Evolutionary conservation across 2,888 invertebrate genomes (phyloP), one percentile per base, ranked within the genome.

Genomic region (Bibio marci): DNA sequence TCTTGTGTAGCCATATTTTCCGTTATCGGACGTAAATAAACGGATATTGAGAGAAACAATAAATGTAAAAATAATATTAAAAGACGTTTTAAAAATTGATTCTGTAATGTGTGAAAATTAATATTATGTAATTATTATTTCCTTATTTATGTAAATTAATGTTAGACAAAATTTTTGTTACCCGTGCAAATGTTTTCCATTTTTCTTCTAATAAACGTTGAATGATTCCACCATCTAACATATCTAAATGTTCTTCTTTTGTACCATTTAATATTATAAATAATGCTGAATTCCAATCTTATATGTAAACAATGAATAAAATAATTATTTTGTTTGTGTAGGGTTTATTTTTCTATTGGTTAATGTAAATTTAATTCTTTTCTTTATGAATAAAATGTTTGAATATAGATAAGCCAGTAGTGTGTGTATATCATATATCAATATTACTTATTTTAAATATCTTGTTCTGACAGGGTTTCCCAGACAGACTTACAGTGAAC

Each of bases 141-240:
- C 11, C 14, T 33, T 31, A 25, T 15, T 11, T 7, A 17, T 25
- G 17, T 10, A 39, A 41, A 26, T 14, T 2, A 40, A 13, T 26
- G 14, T 12, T 19, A 31, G 15, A 14, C 8, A 27, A 42, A 22
- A 6, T 22, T 6, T 22, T 22, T 22, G 64, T 54, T 67, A 88
- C 88, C 65, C 85, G 74, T 19, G 94, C 98, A 66, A 92, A 98
- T 1, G 94, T 92, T 63, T 97, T 95, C 98, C 98, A 98, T 61
- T 98, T 98, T 62, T 98, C 97, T 60, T 95, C 95, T 14, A 98
- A 69, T 36, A 98, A 65, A 52, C 92, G 75, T 57, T 95, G 92
- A 53, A 98, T 95, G 41, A 98, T 97, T 25, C 97, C 97, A 35
- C 95, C 94, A 55, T 94, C 94, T 52, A 98, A 67, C 95, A 98